Conservation (phyloP, 2,797 vertebrate species). For the Oreochromis mossambicus region DNA sequence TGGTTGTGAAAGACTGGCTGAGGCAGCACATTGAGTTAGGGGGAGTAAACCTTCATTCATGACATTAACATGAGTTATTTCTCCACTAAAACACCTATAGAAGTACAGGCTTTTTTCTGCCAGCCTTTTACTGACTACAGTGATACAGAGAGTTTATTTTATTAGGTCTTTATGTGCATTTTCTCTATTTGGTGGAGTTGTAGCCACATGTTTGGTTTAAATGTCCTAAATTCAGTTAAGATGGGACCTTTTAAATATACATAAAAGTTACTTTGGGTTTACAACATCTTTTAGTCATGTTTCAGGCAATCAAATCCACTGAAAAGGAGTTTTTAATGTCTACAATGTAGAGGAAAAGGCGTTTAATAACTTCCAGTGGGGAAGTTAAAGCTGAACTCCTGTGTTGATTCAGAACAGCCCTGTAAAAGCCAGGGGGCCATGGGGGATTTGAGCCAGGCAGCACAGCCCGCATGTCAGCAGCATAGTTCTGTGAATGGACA, state of each 20-base stretch:
- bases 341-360: slow-evolving; percentile 5
- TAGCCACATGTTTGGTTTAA: background rate
- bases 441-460: slow-evolving; percentile 49
- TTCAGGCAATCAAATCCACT: background rate
- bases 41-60: slow-evolving; percentile 75
- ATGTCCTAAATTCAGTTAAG: background rate
- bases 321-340: slow-evolving; percentile 8
- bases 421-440: slow-evolving; percentile 44
- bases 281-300: background rate
- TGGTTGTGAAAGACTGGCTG: slow-evolving; percentile 80
- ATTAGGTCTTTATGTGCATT: background rate
- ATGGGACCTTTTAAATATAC: background rate
- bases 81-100: slow-evolving; percentile 26
- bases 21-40: slow-evolving; percentile 73
- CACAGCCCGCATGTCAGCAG: slow-evolving; percentile 37
- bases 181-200: background rate
- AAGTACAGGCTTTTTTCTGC: background rate
- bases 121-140: background rate
- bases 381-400: slow-evolving; percentile 41
- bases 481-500: slow-evolving; percentile 63
- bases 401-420: slow-evolving; percentile 62
- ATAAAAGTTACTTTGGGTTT: background rate
- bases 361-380: slow-evolving; percentile 49
- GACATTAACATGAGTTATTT: slow-evolving; percentile 38
- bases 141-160: background rate